Evolutionary conservation across 2,113 vertebrate genomes (phyloP).

Genomic region (Paracanthobrama guichenoti): DNA sequence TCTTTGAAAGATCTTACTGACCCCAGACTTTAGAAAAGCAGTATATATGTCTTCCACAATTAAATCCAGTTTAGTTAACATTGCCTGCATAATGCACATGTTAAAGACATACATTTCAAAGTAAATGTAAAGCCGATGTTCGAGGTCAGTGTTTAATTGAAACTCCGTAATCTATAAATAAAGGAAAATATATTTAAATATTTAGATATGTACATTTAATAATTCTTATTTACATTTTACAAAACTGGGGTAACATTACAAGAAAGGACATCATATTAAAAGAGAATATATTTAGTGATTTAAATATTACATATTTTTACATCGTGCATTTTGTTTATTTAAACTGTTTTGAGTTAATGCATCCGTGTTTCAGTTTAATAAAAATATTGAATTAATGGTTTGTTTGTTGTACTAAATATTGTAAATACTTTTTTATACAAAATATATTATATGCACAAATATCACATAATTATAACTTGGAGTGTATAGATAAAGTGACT

Average conservation of each 20-base stretch:
- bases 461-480: neutral
- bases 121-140: neutral
- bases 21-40: neutral
- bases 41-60: neutral
- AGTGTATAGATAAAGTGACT: slow-evolving; percentile 12
- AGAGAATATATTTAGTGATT: neutral
- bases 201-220: neutral
- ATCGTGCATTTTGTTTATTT: neutral
- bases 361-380: neutral
- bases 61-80: neutral
- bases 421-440: neutral
- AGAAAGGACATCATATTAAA: neutral
- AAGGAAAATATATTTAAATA: slow-evolving; percentile 23
- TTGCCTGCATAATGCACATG: neutral
- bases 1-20: neutral
- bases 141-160: neutral
- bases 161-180: neutral
- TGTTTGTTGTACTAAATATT: neutral
- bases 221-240: neutral
- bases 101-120: neutral
- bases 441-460: neutral
- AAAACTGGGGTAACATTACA: neutral
- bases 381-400: neutral
- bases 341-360: neutral
- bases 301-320: slow-evolving; percentile 12